A percentile compares a stretch with the other conserved stretches of the same genome.
Conservation (phyloP, 30 jellyfish, hydroid and myxozoan genomes). For the Cassiopea xamachana region DNA sequence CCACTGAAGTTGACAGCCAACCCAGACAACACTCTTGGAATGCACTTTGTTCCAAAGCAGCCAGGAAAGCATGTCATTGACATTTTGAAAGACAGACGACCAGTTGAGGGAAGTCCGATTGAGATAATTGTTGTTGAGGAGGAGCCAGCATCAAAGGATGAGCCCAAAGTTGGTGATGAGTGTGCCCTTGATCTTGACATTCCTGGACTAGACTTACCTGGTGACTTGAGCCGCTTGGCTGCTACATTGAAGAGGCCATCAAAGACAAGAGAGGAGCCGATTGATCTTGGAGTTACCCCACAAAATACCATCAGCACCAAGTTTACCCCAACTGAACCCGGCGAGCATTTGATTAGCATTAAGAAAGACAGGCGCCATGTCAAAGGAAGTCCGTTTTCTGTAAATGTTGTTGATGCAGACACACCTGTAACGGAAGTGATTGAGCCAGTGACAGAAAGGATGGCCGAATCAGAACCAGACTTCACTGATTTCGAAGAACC, state of each 20-base stretch:
- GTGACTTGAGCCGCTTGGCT: constrained; percentile 79
- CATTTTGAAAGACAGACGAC: constrained; percentile 86
- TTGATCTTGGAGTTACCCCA: constrained; percentile 73
- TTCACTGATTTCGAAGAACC: constrained; percentile 67
- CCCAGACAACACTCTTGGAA: constrained; percentile 90
- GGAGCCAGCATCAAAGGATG: constrained; percentile 59
- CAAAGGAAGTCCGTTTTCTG: constrained; percentile 94
- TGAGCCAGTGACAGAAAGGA: constrained; percentile 40
- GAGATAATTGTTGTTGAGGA: constrained; percentile 86
- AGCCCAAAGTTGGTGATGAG: constrained; percentile 91
- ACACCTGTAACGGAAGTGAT: constrained; percentile 71
- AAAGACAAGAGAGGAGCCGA: constrained; percentile 86
- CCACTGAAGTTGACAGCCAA: constrained; percentile 78
- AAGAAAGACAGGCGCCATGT: constrained; percentile 90
- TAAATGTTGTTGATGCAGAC: constrained; percentile 79
- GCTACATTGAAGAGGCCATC: constrained; percentile 94
- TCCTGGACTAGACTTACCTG: constrained; percentile 88
- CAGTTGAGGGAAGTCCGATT: constrained; percentile 94
- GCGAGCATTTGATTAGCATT: constrained; percentile 87
- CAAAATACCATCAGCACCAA: constrained; percentile 87
- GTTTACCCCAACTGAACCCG: constrained; percentile 93
- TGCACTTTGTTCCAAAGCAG: constrained; percentile 87
- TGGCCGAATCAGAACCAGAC: constrained; percentile 38
- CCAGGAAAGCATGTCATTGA: constrained; percentile 95
- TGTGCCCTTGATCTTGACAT: constrained; percentile 93